Evolutionary conservation across 1,140 invertebrate genomes (phyloP).

Genomic region (Gonioctena quinquepunctata): DNA sequence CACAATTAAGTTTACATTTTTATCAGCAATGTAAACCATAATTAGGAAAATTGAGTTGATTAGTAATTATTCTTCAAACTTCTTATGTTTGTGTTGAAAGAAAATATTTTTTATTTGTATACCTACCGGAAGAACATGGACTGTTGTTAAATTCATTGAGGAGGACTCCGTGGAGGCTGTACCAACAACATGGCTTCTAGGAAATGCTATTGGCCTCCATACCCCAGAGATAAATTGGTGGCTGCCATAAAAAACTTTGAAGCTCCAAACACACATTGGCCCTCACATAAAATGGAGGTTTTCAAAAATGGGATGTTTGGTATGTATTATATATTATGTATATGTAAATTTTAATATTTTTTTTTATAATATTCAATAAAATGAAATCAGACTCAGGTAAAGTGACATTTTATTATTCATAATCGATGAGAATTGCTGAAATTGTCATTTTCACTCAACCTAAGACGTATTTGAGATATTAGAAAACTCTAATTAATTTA

Average conservation of each 20-base stretch:
- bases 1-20: neutral
- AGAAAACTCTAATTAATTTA: too few species aligned
- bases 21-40: too few species aligned
- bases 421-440: too few species aligned
- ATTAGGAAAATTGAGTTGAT: too few species aligned
- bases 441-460: too few species aligned
- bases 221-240: neutral
- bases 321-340: too few species aligned
- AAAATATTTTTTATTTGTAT: neutral
- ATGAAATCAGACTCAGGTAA: neutral
- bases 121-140: neutral
- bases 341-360: too few species aligned
- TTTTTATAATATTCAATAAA: neutral
- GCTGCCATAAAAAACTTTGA: neutral
- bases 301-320: constrained; percentile 17
- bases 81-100: neutral
- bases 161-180: neutral
- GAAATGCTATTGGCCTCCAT: constrained; percentile 1
- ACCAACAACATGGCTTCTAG: neutral
- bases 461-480: too few species aligned
- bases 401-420: neutral
- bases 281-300: neutral
- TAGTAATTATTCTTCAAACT: too few species aligned
- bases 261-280: neutral
- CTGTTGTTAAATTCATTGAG: neutral